Evolutionary conservation across 2,888 invertebrate species (phyloP).

Genomic region (Cataglyphis livida): DNA sequence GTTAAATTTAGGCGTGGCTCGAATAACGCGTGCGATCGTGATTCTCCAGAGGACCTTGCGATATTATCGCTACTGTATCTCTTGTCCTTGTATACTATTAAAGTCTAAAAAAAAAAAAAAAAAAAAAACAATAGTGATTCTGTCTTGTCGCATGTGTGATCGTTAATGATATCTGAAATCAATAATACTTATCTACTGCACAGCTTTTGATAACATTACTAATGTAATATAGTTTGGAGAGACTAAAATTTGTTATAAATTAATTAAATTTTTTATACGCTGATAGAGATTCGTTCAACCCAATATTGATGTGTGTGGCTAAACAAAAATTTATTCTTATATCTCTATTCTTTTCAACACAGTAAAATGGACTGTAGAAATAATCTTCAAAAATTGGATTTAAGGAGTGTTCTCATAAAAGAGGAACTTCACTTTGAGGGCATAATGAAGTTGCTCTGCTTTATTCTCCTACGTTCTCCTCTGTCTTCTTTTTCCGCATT

Average conservation of each 20-base stretch:
- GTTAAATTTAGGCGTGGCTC: slow-evolving; percentile 36
- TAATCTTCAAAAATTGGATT: neutral
- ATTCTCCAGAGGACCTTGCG: slow-evolving; percentile 30
- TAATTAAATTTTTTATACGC: neutral
- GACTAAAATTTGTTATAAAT: neutral
- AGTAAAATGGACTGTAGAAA: neutral
- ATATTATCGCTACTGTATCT: neutral
- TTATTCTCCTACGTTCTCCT: neutral
- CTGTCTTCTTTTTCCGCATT: neutral
- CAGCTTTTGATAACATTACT: neutral
- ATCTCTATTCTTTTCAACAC: neutral
- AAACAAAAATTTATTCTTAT: neutral
- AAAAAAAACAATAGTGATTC: slow-evolving; percentile 2
- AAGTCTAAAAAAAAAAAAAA: slow-evolving; percentile 40
- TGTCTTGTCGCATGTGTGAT: neutral
- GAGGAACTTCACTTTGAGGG: slow-evolving; percentile 3
- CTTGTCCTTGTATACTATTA: slow-evolving; percentile 3
- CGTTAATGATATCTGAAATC: neutral
- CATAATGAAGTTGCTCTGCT: slow-evolving; percentile 4
- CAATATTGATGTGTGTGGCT: neutral
- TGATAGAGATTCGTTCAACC: neutral
- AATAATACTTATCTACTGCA: neutral
- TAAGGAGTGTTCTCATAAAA: slow-evolving; percentile 6
- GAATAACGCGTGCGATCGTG: neutral
- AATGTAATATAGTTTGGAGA: neutral